Evolutionary conservation across 2,113 vertebrate species (phyloP), one percentile per base, ranked within the genome.

Genomic region (Dicerorhinus sumatrensis): DNA sequence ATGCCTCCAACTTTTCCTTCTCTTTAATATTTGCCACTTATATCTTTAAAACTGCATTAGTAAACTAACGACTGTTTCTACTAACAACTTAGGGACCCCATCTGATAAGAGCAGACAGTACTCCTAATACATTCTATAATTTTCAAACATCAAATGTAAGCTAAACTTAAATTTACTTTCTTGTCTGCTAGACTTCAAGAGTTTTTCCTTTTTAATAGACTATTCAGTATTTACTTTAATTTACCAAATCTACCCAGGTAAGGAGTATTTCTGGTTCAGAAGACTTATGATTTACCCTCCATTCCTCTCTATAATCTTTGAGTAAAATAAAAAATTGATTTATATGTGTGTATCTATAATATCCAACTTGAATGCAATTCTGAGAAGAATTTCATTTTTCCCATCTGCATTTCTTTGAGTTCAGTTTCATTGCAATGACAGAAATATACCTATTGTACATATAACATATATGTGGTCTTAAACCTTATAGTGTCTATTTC

Each of bases 401-500:
- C 29, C 73, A 62, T 69, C n/a, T 63, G 46, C 60, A 25, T 94
- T 77, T 95, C 69, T 96, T 70, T 97, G 89, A 95, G 80, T 77
- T 69, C 29, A 84, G 77, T 77, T 93, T 94, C 97, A 23, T 4
- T 70, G 89, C 20, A 86, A 5, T 97, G 39, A 96, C 39, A 97
- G 85, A 96, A 96, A 91, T 2, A 39, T 27, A 20, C 54, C 83
- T 12, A 0, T 88, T 96, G 95, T 97, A 97, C 27, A 79, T 98
- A 95, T 98, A 95, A 95, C 79, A 42, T 96, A 97, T 98, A 25
- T 86, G 88, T 97, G 77, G 0, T 98, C 96, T 94, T 91, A 97
- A 98, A 88, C 97, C 51, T 3, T 97, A 98, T 98, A 98, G 89
- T 98, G 95, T 98, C 89, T 99, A 96, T 98, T 99, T 98, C 98